phyloP scores from a whole-genome alignment of 2,888 invertebrate species.

The Xiphydria camelus region DNA sequence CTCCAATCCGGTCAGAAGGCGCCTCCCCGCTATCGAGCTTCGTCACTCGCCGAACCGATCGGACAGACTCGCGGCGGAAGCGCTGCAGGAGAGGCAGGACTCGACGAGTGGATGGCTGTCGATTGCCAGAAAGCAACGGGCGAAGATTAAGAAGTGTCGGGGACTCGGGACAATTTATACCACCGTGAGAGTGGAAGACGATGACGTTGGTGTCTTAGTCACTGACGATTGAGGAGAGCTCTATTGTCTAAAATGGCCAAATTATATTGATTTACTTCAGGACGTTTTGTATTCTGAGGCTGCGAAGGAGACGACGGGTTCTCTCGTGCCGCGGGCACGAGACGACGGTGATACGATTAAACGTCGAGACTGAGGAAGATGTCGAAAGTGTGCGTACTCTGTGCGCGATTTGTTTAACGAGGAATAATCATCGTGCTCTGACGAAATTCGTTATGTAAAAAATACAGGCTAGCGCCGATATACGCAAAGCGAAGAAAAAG shows the following conservation, averaged over 20 bases:
- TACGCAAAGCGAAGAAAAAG: no score
- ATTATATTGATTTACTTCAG: no score
- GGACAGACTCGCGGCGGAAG: background rate
- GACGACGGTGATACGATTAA: no score
- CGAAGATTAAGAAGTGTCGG: constrained; percentile 11
- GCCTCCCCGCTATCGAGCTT: constrained; percentile 7
- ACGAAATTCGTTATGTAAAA: no score
- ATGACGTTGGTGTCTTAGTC: constrained; percentile 12
- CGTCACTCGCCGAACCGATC: constrained; percentile 11
- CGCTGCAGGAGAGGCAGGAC: background rate
- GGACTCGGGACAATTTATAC: constrained; percentile 13
- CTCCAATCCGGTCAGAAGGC: constrained; percentile 9
- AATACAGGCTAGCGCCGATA: no score
- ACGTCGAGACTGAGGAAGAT: no score
- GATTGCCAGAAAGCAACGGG: constrained; percentile 11
- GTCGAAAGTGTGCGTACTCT: no score
- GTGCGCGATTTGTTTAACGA: no score
- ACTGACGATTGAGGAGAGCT: constrained; percentile 6
- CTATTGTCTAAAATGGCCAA: constrained; percentile 1
- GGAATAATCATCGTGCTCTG: no score
- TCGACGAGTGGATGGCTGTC: constrained; percentile 9
- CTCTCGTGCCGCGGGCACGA: no score
- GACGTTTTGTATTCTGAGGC: no score
- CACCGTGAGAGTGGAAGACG: constrained; percentile 13
- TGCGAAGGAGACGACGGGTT: no score